These are phyloP conservation scores for Schizotus pectinicornis DNA, from an alignment of 2,888 invertebrate genomes.

Conservation along the genomic window DNA sequence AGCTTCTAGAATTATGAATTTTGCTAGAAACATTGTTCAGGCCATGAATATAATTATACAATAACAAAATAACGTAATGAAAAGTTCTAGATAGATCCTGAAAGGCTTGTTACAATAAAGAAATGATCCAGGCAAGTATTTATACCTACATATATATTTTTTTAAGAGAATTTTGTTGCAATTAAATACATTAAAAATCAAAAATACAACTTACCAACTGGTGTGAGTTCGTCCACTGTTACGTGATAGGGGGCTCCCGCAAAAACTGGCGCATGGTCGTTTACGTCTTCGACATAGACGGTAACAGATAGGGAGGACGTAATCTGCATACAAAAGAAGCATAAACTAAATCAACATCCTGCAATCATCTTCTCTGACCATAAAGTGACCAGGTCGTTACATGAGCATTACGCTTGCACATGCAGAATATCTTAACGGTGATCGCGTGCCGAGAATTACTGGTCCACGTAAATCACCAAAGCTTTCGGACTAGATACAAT, in stretches of 20 bases:
- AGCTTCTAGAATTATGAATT: too few relatives aligned
- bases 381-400: constrained; percentile 3
- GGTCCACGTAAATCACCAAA: background rate
- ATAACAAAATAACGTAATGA: too few relatives aligned
- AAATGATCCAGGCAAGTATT: too few relatives aligned
- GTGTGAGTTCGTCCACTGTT: constrained; percentile 81
- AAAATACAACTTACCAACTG: constrained; percentile 65
- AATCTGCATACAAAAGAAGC: constrained; percentile 64
- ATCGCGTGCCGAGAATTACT: background rate
- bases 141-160: too few relatives aligned
- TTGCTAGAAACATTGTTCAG: too few relatives aligned
- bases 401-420: constrained; percentile 1
- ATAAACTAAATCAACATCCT: constrained; percentile 19
- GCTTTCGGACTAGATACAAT: too few relatives aligned
- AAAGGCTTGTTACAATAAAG: too few relatives aligned
- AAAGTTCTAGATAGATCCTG: too few relatives aligned
- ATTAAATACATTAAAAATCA: background rate
- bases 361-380: constrained; percentile 14
- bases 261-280: constrained; percentile 83
- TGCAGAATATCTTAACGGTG: too few relatives aligned
- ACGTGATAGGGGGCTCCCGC: constrained; percentile 79
- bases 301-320: constrained; percentile 84
- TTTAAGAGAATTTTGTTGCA: too few relatives aligned
- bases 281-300: constrained; percentile 87
- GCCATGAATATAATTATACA: too few relatives aligned